A percentile compares a stretch with the other conserved stretches of the same genome.
phyloP scores from a whole-genome alignment of 2,888 invertebrate species.

The Caenorhabditis doughertyi region DNA sequence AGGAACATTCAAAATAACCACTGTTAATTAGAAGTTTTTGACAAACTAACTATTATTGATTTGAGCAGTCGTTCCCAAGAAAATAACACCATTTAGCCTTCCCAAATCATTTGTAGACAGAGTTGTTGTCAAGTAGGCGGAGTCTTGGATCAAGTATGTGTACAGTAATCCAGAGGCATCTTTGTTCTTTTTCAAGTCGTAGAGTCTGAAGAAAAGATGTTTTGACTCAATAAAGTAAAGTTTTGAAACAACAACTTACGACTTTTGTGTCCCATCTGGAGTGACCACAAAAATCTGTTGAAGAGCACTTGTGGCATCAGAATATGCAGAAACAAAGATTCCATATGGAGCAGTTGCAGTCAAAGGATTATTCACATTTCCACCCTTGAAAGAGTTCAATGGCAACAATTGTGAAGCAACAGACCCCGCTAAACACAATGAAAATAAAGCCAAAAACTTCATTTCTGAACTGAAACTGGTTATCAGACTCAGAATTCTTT shows the following conservation, averaged over 20 bases:
- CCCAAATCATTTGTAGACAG: slow-evolving; percentile 10
- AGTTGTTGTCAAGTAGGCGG: slow-evolving; percentile 15
- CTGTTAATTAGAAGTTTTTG: too few relatives aligned
- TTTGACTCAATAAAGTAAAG: too few relatives aligned
- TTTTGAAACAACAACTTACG: slow-evolving; percentile 14
- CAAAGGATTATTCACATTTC: not conserved
- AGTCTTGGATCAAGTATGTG: too few relatives aligned
- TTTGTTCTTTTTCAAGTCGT: not conserved
- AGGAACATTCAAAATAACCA: too few relatives aligned
- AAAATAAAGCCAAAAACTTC: not conserved
- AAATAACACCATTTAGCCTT: slow-evolving; percentile 28
- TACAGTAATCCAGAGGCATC: too few relatives aligned
- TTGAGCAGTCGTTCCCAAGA: not conserved
- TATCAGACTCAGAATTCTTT: too few relatives aligned
- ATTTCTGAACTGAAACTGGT: too few relatives aligned
- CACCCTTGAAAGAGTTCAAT: slow-evolving; percentile 28
- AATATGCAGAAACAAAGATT: slow-evolving; percentile 24
- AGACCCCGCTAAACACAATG: slow-evolving; percentile 5
- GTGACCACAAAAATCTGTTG: not conserved
- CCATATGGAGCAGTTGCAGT: not conserved
- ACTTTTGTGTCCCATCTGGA: not conserved
- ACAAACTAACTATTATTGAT: slow-evolving; percentile 13
- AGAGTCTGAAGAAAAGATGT: slow-evolving; percentile 12
- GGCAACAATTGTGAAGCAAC: slow-evolving; percentile 2
- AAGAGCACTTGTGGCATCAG: not conserved